These are phyloP conservation scores for Eupithecia abbreviata DNA, from an alignment of 2,888 invertebrate genomes.

Conservation along the genomic window DNA sequence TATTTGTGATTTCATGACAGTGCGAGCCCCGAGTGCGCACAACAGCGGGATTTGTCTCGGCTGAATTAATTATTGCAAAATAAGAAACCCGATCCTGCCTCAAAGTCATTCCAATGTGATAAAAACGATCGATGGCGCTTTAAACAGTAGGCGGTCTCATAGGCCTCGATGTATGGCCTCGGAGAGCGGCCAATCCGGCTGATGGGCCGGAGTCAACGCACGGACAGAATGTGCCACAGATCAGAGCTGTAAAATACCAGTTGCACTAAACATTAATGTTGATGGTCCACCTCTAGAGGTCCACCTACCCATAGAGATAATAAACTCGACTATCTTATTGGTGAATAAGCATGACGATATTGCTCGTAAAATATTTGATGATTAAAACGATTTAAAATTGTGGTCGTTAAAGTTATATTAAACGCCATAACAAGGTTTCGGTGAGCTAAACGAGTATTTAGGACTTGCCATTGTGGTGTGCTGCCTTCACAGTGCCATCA, in stretches of 20 bases:
- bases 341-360: slow-evolving; percentile 23
- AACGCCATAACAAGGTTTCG: slow-evolving; percentile 12
- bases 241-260: slow-evolving; percentile 19
- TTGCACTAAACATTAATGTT: slow-evolving; percentile 21
- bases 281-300: background rate
- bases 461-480: slow-evolving; percentile 4
- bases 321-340: slow-evolving; percentile 30
- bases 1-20: slow-evolving; percentile 68
- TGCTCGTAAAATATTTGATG: slow-evolving; percentile 26
- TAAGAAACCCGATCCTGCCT: slow-evolving; percentile 39
- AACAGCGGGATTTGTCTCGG: slow-evolving; percentile 33
- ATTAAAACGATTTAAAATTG: slow-evolving; percentile 5
- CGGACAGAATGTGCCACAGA: slow-evolving; percentile 7
- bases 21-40: slow-evolving; percentile 51
- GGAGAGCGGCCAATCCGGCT: background rate
- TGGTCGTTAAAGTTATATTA: slow-evolving; percentile 15
- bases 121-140: slow-evolving; percentile 28
- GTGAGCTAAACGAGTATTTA: background rate
- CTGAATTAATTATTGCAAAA: slow-evolving; percentile 42
- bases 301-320: slow-evolving; percentile 17
- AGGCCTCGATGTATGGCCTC: background rate
- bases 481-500: background rate
- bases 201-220: slow-evolving; percentile 17
- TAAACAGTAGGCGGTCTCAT: slow-evolving; percentile 34
- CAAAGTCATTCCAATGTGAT: slow-evolving; percentile 17